phyloP scores from a whole-genome alignment of 2,888 invertebrate species.

The Stramonita haemastoma region DNA sequence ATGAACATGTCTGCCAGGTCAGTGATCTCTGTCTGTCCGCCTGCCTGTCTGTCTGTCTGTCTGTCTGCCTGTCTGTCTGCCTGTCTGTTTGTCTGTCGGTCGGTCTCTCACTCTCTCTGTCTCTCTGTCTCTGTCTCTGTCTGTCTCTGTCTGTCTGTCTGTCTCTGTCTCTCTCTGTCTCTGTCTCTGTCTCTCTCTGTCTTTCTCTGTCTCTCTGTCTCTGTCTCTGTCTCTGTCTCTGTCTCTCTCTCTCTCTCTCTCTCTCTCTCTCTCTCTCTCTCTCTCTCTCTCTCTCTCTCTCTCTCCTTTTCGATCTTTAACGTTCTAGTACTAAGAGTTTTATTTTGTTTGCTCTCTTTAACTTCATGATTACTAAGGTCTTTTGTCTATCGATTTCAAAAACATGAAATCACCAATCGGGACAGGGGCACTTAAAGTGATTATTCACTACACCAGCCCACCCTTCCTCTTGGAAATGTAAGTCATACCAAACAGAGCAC shows the following conservation, averaged over 20 bases:
- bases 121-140: slow-evolving; percentile 23
- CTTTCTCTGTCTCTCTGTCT: background rate
- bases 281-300: slow-evolving; percentile 18
- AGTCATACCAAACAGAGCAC: too few species aligned
- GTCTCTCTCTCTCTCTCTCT: background rate
- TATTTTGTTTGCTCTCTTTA: too few species aligned
- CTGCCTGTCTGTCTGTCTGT: too few species aligned
- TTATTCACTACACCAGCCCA: too few species aligned
- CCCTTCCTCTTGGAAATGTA: too few species aligned
- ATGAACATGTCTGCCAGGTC: slow-evolving; percentile 42
- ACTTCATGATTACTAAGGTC: too few species aligned
- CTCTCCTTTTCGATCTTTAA: background rate
- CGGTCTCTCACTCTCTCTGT: background rate
- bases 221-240: slow-evolving; percentile 4
- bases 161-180: background rate
- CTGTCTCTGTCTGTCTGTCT: slow-evolving; percentile 4
- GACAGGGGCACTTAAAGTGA: too few species aligned
- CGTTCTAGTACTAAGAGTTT: too few species aligned
- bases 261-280: slow-evolving; percentile 11
- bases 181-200: background rate
- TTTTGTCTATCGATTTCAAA: too few species aligned
- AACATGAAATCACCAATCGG: too few species aligned
- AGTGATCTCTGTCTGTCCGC: too few species aligned
- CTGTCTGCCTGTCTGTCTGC: background rate
- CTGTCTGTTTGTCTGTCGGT: background rate